Percentiles rank a stretch among this genome's conserved stretches.
Conservation (phyloP, 2,797 vertebrate genomes). For the Saxicola maurus region DNA sequence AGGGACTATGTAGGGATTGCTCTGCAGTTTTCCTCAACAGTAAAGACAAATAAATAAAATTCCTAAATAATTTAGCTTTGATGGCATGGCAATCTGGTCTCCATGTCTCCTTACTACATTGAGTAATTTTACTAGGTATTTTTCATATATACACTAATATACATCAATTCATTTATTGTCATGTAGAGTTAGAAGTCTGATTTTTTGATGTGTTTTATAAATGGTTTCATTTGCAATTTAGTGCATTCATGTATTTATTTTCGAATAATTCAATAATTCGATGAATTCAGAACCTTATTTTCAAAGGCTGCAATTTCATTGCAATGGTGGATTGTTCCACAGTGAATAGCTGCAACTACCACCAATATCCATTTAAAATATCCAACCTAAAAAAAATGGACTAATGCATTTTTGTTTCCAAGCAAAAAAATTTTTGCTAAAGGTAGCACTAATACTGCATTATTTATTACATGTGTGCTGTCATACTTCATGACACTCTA, state of each 20-base stretch:
- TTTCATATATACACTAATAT: background rate
- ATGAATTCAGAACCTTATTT: background rate
- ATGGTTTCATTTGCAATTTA: background rate
- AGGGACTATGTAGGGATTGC: background rate
- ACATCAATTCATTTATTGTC: background rate
- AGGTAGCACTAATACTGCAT: background rate
- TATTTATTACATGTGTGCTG: slow-evolving; percentile 50
- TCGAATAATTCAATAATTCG: background rate
- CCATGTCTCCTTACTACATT: background rate
- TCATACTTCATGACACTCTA: slow-evolving; percentile 75
- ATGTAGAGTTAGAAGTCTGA: background rate
- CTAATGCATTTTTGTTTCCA: background rate
- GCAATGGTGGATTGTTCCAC: background rate
- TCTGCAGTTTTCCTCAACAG: background rate
- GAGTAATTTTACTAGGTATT: background rate
- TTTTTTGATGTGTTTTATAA: background rate
- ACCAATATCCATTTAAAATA: background rate
- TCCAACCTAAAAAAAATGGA: background rate
- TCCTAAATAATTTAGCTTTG: background rate
- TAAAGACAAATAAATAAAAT: background rate
- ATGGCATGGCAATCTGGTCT: background rate
- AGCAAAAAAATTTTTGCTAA: background rate
- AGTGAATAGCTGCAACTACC: background rate
- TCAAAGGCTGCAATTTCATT: background rate
- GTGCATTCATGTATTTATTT: background rate